Percentiles rank a stretch among this genome's conserved stretches.
These are phyloP conservation scores for Rotaria sp. DNA, from an alignment of 2,888 invertebrate species.

Conservation along the genomic window DNA sequence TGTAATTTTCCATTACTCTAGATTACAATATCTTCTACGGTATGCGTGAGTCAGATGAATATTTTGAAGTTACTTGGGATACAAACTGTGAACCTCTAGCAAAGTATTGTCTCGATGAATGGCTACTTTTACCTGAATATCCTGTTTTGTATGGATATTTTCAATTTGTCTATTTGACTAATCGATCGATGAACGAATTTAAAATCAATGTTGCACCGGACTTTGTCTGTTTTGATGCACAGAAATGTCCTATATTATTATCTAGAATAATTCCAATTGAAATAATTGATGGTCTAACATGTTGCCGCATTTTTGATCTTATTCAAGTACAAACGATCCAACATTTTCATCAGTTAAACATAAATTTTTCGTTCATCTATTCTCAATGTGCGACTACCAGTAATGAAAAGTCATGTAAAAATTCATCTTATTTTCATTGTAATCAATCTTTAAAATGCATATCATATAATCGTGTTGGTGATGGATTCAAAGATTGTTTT, in stretches of 20 bases:
- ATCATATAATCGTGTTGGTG: neutral
- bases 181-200: neutral
- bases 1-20: no score
- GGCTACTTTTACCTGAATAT: neutral
- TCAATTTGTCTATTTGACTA: neutral
- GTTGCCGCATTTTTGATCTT: neutral
- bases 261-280: neutral
- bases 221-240: neutral
- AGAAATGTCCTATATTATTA: neutral
- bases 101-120: neutral
- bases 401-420: neutral
- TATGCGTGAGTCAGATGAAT: no score
- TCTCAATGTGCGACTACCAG: neutral
- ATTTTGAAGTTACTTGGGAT: no score
- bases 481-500: neutral
- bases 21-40: no score
- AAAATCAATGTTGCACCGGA: neutral
- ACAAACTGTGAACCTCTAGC: neutral
- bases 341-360: neutral
- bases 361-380: neutral
- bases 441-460: neutral
- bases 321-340: neutral
- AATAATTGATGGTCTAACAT: neutral
- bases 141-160: neutral
- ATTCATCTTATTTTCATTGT: conserved; percentile 14